These are phyloP conservation scores for Argyresthia goedartella DNA, from an alignment of 2,888 invertebrate genomes.

Conservation along the genomic window DNA sequence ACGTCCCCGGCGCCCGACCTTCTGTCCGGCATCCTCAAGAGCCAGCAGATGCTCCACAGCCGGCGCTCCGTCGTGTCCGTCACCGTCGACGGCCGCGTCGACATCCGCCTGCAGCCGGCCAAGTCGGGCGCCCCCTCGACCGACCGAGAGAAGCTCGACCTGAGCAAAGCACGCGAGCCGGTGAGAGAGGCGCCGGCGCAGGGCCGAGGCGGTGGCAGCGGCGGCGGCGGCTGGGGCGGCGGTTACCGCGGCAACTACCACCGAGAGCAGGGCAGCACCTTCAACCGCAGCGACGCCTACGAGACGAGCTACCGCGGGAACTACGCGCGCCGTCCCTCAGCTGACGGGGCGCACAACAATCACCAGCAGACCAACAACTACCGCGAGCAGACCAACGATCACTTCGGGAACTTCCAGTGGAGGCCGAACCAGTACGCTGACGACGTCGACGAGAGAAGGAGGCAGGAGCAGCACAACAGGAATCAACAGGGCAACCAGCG, in stretches of 20 bases:
- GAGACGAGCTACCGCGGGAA: not conserved
- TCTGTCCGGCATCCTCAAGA: constrained; percentile 77
- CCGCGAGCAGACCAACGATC: constrained; percentile 24
- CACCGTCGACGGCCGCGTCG: constrained; percentile 73
- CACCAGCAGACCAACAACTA: not conserved
- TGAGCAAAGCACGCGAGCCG: constrained; percentile 30
- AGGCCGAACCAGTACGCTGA: constrained; percentile 31
- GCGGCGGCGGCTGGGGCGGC: constrained; percentile 56
- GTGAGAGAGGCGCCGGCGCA: constrained; percentile 69
- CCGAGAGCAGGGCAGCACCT: constrained; percentile 12
- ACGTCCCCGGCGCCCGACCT: constrained; percentile 71
- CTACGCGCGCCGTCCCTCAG: no score
- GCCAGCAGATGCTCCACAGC: constrained; percentile 79
- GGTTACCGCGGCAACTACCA: constrained; percentile 48
- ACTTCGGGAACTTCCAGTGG: constrained; percentile 27
- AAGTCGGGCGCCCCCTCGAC: constrained; percentile 1
- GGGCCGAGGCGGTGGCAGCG: no score
- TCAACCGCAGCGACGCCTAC: not conserved
- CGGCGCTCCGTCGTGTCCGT: constrained; percentile 71
- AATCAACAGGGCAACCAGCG: not conserved
- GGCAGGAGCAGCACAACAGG: not conserved
- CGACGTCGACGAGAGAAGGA: constrained; percentile 18
- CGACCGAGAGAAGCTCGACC: constrained; percentile 27
- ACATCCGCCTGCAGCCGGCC: constrained; percentile 45
- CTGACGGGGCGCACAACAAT: not conserved